Evolutionary conservation across 2,113 vertebrate species (phyloP).

Genomic region (Phoxinus phoxinus): DNA sequence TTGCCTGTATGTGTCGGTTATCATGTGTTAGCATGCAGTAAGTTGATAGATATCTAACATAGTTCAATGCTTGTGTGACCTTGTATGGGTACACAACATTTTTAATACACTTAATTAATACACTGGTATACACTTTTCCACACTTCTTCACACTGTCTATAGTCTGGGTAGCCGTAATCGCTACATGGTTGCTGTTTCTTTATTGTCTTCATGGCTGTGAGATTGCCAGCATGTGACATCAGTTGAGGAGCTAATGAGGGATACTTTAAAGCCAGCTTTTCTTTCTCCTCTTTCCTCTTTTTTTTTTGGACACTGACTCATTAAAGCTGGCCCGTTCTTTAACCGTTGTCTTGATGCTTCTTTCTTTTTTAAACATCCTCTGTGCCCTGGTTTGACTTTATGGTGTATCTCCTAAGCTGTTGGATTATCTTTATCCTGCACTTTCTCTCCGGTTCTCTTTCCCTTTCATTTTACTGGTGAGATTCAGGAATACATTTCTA

Average conservation of each 20-base stretch:
- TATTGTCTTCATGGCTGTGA: slow-evolving; percentile 31
- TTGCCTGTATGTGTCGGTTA: background rate
- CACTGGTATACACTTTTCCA: background rate
- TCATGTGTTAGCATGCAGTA: background rate
- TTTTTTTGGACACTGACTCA: slow-evolving; percentile 29
- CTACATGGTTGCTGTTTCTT: slow-evolving; percentile 2
- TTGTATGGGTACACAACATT: background rate
- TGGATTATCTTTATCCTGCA: slow-evolving; percentile 56
- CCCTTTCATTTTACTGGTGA: slow-evolving; percentile 38
- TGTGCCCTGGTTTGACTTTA: slow-evolving; percentile 56
- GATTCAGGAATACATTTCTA: slow-evolving; percentile 58
- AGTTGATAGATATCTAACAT: background rate
- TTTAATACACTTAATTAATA: background rate
- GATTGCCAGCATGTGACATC: slow-evolving; percentile 21
- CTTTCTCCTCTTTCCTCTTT: slow-evolving; percentile 19
- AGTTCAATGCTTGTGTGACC: background rate
- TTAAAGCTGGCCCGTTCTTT: slow-evolving; percentile 45
- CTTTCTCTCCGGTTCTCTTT: slow-evolving; percentile 11
- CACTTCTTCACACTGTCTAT: background rate
- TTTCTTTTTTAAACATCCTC: slow-evolving; percentile 27
- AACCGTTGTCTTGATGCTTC: slow-evolving; percentile 39
- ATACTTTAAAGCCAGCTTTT: slow-evolving; percentile 36
- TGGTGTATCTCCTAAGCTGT: slow-evolving; percentile 54
- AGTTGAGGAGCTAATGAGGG: slow-evolving; percentile 33
- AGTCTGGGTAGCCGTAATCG: background rate